phyloP scores from a whole-genome alignment of 2,888 invertebrate genomes.

The Dorcus parallelipipedus region DNA sequence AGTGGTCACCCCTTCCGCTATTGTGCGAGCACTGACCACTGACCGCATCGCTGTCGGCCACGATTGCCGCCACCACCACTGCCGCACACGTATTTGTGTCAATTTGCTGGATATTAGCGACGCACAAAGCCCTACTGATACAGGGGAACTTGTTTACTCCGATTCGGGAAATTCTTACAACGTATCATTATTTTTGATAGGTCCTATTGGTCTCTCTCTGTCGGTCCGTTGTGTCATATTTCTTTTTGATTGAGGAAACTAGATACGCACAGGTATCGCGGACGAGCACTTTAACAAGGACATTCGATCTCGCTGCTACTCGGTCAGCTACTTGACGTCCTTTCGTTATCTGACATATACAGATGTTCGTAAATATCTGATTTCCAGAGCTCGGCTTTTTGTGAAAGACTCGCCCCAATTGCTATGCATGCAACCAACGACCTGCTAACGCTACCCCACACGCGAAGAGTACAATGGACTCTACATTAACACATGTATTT shows the following conservation, averaged over 20 bases:
- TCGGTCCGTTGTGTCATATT: conserved; percentile 39
- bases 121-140: conserved; percentile 30
- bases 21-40: conserved; percentile 26
- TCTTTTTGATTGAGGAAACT: conserved; percentile 46
- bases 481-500: conserved; percentile 29
- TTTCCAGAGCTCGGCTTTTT: not conserved
- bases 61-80: conserved; percentile 22
- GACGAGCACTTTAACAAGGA: conserved; percentile 41
- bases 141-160: conserved; percentile 33
- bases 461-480: conserved; percentile 23
- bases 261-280: conserved; percentile 38
- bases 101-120: conserved; percentile 44
- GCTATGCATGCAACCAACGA: conserved; percentile 9
- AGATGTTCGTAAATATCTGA: conserved; percentile 3
- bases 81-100: conserved; percentile 40
- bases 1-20: conserved; percentile 35
- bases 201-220: conserved; percentile 37
- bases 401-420: conserved; percentile 5
- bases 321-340: conserved; percentile 28
- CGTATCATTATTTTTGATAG: conserved; percentile 49
- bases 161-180: conserved; percentile 42
- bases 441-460: conserved; percentile 22
- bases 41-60: conserved; percentile 34
- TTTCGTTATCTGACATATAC: not conserved
- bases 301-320: conserved; percentile 37